Base-by-base conservation (phyloP, 2,888 invertebrate genomes). In the Melinaea menophilus region DNA sequence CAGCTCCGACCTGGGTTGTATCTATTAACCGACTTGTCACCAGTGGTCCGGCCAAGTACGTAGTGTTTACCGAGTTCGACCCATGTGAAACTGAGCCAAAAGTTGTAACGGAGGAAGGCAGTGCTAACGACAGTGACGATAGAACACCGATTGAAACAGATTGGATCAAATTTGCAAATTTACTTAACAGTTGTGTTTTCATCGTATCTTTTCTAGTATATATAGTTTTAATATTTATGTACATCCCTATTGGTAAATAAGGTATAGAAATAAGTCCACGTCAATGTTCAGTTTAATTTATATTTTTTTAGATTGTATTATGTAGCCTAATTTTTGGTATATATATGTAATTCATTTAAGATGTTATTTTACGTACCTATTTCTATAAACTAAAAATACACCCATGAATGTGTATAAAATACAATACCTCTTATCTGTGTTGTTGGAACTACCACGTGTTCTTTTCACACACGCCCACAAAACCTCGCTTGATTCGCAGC, bases 51-150 rank as follows among this genome's bases (percentile, higher is more conserved):
- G 88, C 80, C 31, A 84, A 80, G 70, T 90, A 90, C 65, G 84
- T 85, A 0, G 78, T 89, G 31, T 89, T 90, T 70, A 87, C 86
- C 0, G 90, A 90, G 69, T 88, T 90, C 64, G 89, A 90, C 63
- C 84, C 88, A 2, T 80, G 70, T 59, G 80, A 83, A 47, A 59
- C 70, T 0, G 82, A 84, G 41, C 74, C 70, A 4, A 86, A 82
- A 71, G 68, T 69, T 5, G 70, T 82, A 2, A 72, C 79, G 2
- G 85, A 82, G n/a, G 60, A 41, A 41, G 41, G 9, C 9, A 41
- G 58, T 13, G 65, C 70, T n/a, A 64, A 57, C 34, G 56, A 59
- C 13, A 72, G 72, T 55, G 78, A 75, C 12, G 72, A 76, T 2
- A 74, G 69, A 61, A 48, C 76, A 0, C 73, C 71, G n/a, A 69